Base-by-base conservation (phyloP, 2,797 vertebrate species). In the Margarornis squamiger region DNA sequence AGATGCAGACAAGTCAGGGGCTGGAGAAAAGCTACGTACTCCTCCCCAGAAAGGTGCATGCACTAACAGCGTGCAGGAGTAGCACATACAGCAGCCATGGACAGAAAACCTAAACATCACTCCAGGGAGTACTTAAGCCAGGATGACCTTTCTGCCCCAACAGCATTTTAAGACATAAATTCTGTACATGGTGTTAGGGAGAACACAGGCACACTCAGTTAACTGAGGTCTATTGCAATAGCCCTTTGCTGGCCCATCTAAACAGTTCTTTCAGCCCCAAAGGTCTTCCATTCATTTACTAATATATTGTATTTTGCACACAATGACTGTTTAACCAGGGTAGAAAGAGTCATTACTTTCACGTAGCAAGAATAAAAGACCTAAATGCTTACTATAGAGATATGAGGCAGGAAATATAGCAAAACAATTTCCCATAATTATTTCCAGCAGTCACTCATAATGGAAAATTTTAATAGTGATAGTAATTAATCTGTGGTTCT, bases 361-460 rank as follows among this genome's bases (percentile, higher is more conserved):
- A 77, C 5, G 16, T 5, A 91, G 43, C 87, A 93, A 82, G 49
- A 86, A 51, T 46, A 94, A 66, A 81, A 94, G 77, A 82, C 26
- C 26, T 74, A 48, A 76, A 82, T 58, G 54, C 26, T 82, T 74
- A 74, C 27, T 81, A 34, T 9, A 71, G 10, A 71, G 57, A 92
- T 80, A 87, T 1, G 24, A 94, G 57, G 34, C 52, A 94, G 88
- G 90, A 95, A 94, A 94, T 52, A 74, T 1, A n/a, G 94, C 86
- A 93, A 88, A 95, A 91, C 43, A 43, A 84, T 90, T 90, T 89
- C 41, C 83, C 46, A 55, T 74, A 39, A 95, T 90, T 96, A 93
- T 85, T 92, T 94, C 88, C 80, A 94, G 63, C 34, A 76, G 67
- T 92, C 67, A 57, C 57, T 93, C 68, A 80, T 41, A 82, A 13